Evolutionary conservation across 2,888 invertebrate genomes (phyloP).

Genomic region (Lasius fuliginosus): DNA sequence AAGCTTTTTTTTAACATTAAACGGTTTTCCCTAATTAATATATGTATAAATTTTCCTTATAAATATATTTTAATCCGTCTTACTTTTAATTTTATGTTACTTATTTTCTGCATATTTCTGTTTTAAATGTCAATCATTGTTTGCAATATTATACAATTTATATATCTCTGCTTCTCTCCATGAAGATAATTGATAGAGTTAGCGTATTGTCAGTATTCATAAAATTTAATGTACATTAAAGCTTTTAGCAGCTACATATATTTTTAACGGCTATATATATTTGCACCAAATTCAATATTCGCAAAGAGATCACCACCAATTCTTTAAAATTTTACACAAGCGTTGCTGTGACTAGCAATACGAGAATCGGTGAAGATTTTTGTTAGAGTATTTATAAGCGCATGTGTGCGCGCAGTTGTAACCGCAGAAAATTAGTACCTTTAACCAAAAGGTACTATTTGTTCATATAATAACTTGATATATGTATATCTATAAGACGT

Average conservation of each 20-base stretch:
- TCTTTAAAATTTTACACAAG: conserved; percentile 11
- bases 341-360: conserved; percentile 40
- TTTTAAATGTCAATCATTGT: conserved; percentile 49
- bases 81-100: conserved; percentile 65
- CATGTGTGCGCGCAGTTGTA: no score
- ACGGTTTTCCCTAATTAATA: conserved; percentile 13
- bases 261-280: conserved; percentile 10
- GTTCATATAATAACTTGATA: conserved; percentile 10
- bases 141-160: conserved; percentile 65
- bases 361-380: conserved; percentile 32
- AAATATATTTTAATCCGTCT: conserved; percentile 56
- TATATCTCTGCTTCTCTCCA: conserved; percentile 59
- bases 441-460: neutral
- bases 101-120: conserved; percentile 18
- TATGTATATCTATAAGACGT: neutral
- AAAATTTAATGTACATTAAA: conserved; percentile 21
- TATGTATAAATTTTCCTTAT: conserved; percentile 32
- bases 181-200: conserved; percentile 24
- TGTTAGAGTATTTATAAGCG: neutral
- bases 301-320: conserved; percentile 28
- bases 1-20: conserved; percentile 37
- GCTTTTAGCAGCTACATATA: conserved; percentile 6
- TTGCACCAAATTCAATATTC: conserved; percentile 14
- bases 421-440: conserved; percentile 22
- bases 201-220: conserved; percentile 10